A percentile compares a stretch with the other conserved stretches of the same genome.
These are phyloP conservation scores for Dinomys branickii DNA, from an alignment of 2,113 vertebrate species.

Conservation along the genomic window DNA sequence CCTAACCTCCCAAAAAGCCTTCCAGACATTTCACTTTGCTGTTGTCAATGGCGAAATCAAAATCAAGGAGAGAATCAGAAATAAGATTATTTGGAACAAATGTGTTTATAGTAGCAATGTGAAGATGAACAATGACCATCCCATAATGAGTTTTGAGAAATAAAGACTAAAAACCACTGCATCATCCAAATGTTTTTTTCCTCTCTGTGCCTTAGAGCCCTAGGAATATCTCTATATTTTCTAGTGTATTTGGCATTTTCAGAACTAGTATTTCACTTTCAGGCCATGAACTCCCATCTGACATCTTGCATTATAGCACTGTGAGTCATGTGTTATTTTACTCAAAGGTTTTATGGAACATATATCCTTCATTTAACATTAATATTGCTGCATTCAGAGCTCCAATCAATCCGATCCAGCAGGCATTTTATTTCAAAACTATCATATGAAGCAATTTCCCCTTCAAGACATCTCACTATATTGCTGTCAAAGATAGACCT, in stretches of 20 bases:
- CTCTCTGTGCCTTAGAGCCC: background rate
- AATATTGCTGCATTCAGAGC: conserved; percentile 35
- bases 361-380: conserved; percentile 54
- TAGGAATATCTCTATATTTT: background rate
- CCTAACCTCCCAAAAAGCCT: background rate
- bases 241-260: background rate
- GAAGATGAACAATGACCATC: background rate
- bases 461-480: conserved; percentile 67
- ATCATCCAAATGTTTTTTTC: background rate
- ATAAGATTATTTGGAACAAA: background rate
- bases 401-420: conserved; percentile 47
- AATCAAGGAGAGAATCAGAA: conserved; percentile 16
- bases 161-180: background rate
- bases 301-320: conserved; percentile 25
- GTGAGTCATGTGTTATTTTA: conserved; percentile 34
- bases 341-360: conserved; percentile 36
- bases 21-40: conserved; percentile 24
- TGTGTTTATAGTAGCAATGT: background rate
- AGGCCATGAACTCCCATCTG: background rate
- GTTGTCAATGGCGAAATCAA: conserved; percentile 31
- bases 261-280: conserved; percentile 32
- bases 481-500: conserved; percentile 54
- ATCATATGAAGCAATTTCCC: conserved; percentile 62
- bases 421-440: conserved; percentile 66
- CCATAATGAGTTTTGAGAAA: background rate